Evolutionary conservation across 2,113 vertebrate genomes (phyloP).

Genomic region (Rattus norvegicus): GRCr8 NC_086033.1:105509501-105510000

Average conservation of each 20-base stretch:
- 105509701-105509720: not conserved
- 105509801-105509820: too few species aligned
- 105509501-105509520: not conserved
- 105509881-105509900: not conserved
- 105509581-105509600: not conserved
- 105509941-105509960: accelerated
- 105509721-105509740: too few species aligned
- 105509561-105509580: not conserved
- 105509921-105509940: accelerated
- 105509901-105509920: accelerated
- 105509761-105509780: not conserved
- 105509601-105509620: not conserved
- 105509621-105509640: not conserved
- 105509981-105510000: not conserved
- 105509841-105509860: not conserved
- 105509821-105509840: not conserved
- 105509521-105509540: not conserved
- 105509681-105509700: too few species aligned
- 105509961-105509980: not conserved
- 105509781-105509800: not conserved
- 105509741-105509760: too few species aligned
- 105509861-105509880: not conserved
- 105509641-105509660: too few species aligned
- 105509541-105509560: not conserved
- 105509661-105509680: too few species aligned